Percentiles rank a stretch among this genome's conserved stretches.
Conservation (phyloP, 1,140 invertebrate species). For the Drosophila santomea region DNA sequence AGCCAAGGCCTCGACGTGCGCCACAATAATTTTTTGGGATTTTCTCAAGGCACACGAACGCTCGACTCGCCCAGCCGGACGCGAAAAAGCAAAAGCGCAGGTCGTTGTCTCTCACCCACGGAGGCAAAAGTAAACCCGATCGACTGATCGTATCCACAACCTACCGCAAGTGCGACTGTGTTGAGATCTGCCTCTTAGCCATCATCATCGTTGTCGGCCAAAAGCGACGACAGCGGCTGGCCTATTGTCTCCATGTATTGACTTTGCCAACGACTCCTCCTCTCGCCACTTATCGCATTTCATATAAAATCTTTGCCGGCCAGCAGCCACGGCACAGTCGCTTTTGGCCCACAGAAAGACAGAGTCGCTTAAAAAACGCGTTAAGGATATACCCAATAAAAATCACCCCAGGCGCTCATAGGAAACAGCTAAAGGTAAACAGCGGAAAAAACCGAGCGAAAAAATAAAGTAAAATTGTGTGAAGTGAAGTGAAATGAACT, state of each 20-base stretch:
- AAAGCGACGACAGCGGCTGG: conserved; percentile 48
- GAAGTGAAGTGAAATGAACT: conserved; percentile 77
- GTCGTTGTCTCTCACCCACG: conserved; percentile 63
- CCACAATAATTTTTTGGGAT: conserved; percentile 78
- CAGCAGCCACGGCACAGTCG: conserved; percentile 69
- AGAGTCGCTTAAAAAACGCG: conserved; percentile 55
- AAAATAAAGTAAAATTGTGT: conserved; percentile 20
- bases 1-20: conserved; percentile 75
- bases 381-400: conserved; percentile 54
- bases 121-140: conserved; percentile 17
- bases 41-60: conserved; percentile 72
- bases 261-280: conserved; percentile 36
- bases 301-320: conserved; percentile 75
- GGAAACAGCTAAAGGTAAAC: conserved; percentile 75
- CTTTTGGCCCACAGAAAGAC: conserved; percentile 66
- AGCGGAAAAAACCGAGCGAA: conserved; percentile 16
- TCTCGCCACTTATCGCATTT: conserved; percentile 73
- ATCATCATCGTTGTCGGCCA: conserved; percentile 59
- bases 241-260: conserved; percentile 62
- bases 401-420: conserved; percentile 60
- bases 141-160: conserved; percentile 61
- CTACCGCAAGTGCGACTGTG: conserved; percentile 71
- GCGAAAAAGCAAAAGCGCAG: not conserved
- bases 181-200: conserved; percentile 55
- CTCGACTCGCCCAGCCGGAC: conserved; percentile 32